Evolutionary conservation across 1,140 invertebrate genomes (phyloP).

Genomic region (Diabrotica undecimpunctata): DNA sequence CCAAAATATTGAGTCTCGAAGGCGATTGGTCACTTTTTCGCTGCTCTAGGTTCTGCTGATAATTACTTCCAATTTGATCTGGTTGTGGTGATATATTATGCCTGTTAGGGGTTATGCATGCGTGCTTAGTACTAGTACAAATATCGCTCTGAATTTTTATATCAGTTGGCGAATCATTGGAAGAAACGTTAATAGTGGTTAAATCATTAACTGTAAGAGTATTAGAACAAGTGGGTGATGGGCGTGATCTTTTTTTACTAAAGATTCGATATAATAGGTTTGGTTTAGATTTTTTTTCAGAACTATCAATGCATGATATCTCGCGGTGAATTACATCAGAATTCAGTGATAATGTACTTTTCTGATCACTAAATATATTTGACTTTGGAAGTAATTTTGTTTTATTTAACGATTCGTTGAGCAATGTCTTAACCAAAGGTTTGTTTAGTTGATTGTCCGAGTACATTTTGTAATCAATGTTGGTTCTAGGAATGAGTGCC

Average conservation of each 20-base stretch:
- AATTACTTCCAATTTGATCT: slow-evolving; percentile 28
- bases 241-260: neutral
- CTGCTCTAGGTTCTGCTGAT: slow-evolving; percentile 22
- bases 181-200: slow-evolving; percentile 30
- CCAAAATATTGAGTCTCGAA: slow-evolving; percentile 52
- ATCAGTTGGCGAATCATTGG: slow-evolving; percentile 33
- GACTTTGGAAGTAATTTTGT: neutral
- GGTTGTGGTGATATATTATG: slow-evolving; percentile 35
- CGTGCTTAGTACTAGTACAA: slow-evolving; percentile 43
- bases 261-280: neutral
- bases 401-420: slow-evolving; percentile 13
- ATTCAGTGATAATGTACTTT: neutral
- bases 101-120: slow-evolving; percentile 45
- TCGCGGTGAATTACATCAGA: neutral
- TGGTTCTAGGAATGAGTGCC: neutral
- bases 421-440: slow-evolving; percentile 16
- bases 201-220: slow-evolving; percentile 15
- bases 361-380: slow-evolving; percentile 6
- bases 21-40: slow-evolving; percentile 46
- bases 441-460: slow-evolving; percentile 30
- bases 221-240: neutral
- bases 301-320: neutral
- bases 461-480: slow-evolving; percentile 16
- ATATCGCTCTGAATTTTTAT: slow-evolving; percentile 42
- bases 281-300: neutral